Conservation (phyloP, 2,113 vertebrate species). For the Okapia johnstoni region DNA sequence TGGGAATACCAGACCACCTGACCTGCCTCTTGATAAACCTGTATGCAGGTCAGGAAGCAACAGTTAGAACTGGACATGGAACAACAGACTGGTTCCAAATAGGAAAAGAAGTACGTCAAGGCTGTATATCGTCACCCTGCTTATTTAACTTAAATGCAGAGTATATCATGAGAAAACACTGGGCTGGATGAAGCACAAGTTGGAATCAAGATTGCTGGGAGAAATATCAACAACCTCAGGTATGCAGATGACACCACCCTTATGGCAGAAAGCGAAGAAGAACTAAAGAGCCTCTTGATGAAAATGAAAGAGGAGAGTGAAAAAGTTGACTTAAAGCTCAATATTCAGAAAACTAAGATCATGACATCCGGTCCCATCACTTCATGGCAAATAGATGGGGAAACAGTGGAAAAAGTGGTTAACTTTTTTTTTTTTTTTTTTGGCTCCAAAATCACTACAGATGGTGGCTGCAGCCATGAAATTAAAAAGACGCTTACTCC, state of each 20-base stretch:
- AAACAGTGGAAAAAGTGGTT: background rate
- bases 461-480: background rate
- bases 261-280: background rate
- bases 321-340: background rate
- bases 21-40: background rate
- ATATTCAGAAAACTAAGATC: background rate
- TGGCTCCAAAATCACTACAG: background rate
- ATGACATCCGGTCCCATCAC: background rate
- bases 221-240: background rate
- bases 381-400: background rate
- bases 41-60: background rate
- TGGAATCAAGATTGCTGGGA: background rate
- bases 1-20: background rate
- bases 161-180: background rate
- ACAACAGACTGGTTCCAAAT: background rate
- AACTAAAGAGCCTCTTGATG: background rate
- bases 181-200: background rate
- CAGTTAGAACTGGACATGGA: background rate
- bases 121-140: fast-evolving
- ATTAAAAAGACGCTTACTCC: background rate
- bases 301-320: background rate
- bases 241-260: background rate
- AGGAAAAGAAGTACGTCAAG: background rate
- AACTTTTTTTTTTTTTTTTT: too few relatives aligned
- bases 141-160: background rate